Evolutionary conservation across 2,888 invertebrate species (phyloP), one percentile per base, ranked within the genome.

Genomic region (Julus scandinavius): DNA sequence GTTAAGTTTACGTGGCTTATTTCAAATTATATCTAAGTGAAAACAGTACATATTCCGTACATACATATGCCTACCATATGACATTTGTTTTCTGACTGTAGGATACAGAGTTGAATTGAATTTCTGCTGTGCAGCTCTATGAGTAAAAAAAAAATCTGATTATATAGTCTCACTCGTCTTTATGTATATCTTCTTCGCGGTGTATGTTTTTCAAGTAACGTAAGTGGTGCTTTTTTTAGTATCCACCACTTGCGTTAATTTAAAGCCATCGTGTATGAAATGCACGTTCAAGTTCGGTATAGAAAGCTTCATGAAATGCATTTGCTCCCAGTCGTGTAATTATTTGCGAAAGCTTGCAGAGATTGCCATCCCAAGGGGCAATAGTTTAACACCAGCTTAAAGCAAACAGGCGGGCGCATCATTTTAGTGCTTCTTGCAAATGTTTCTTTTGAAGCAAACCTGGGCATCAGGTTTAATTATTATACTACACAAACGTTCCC

Each of bases 401-500:
- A 72, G 72, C 54, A 17, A 11, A 11, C 54, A 50, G 7, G 50
- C 50, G 17, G 54, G 54, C 72, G 72, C 29, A 58, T 58, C 72
- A 29, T 72, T 72, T 29, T 72, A 72, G 20, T 72, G 72, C 72
- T 72, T 72, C 72, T 72, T 29, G 20, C 20, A 20, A 72, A 72
- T 72, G 72, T 72, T 72, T 72, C 72, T 72, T 72, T 72, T 72
- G 72, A 20, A 72, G 11, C 72, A 72, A 72, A 72, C 7, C 72
- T 72, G 72, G 29, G 72, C 2, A 72, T 72, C 72, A 29, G 72
- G 20, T 72, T 72, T 72, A 72, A 72, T 72, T 72, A 72, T n/a
- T n/a, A n/a, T n/a, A n/a, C n/a, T 72, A 72, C 72, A 20, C 72
- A 7, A 72, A 54, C 54, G 2, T 54, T 4, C 17, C 54, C 17